phyloP scores from a whole-genome alignment of 2,888 invertebrate genomes.

The Odontomyia ornata region DNA sequence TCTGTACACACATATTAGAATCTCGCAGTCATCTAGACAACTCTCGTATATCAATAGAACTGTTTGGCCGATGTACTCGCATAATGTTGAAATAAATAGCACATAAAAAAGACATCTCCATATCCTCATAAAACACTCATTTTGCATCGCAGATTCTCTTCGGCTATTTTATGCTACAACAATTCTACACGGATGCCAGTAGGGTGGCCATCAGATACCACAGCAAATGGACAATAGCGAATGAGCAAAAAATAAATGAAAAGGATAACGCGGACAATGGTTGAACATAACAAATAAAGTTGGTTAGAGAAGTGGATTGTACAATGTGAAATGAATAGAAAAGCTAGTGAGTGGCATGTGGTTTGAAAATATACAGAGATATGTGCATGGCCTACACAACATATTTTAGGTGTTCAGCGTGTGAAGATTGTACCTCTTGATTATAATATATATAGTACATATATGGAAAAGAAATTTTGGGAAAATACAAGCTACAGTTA shows the following conservation, averaged over 20 bases:
- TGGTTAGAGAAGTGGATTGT: slow-evolving; percentile 30
- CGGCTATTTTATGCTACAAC: background rate
- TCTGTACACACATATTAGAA: too few relatives aligned
- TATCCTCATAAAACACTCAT: slow-evolving; percentile 49
- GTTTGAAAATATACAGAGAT: background rate
- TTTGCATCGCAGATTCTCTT: slow-evolving; percentile 7
- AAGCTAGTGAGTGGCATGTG: background rate
- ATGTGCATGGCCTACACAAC: too few relatives aligned
- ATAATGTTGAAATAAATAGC: slow-evolving; percentile 48
- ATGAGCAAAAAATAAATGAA: slow-evolving; percentile 5
- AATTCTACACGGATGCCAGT: background rate
- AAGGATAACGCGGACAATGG: slow-evolving; percentile 36
- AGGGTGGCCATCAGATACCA: background rate
- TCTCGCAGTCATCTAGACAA: too few relatives aligned
- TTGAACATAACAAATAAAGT: slow-evolving; percentile 22
- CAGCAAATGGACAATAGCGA: slow-evolving; percentile 20
- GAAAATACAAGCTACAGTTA: too few relatives aligned
- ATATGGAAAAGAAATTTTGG: too few relatives aligned
- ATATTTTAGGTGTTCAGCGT: too few relatives aligned
- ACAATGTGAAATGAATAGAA: slow-evolving; percentile 11
- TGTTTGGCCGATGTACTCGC: slow-evolving; percentile 47
- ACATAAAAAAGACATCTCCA: slow-evolving; percentile 50
- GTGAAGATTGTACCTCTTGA: too few relatives aligned
- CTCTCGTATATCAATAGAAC: slow-evolving; percentile 45
- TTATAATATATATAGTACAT: too few relatives aligned